phyloP scores from a whole-genome alignment of 2,797 vertebrate genomes.

The Coccyzus lansbergi region DNA sequence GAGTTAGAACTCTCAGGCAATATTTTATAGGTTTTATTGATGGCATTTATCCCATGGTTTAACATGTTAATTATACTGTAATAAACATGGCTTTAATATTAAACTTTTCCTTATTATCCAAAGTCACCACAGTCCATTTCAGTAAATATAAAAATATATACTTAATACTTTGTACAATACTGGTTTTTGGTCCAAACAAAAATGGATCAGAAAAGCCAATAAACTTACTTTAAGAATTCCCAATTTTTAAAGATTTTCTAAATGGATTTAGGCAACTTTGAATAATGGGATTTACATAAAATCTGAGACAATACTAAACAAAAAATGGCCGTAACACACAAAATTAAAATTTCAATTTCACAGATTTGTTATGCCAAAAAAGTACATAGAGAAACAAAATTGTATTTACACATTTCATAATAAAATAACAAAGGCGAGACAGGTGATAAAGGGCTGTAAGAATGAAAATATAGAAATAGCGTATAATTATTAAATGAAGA shows the following conservation, averaged over 20 bases:
- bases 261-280: conserved; percentile 99
- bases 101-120: conserved; percentile 99
- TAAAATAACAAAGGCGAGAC: conserved; percentile 92
- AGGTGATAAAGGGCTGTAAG: conserved; percentile 77
- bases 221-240: conserved; percentile 99
- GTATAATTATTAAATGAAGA: conserved; percentile 84
- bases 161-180: conserved; percentile 99
- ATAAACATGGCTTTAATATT: conserved; percentile 99
- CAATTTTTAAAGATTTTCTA: conserved; percentile 99
- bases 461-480: conserved; percentile 83
- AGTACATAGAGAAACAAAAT: conserved; percentile 84
- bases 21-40: conserved; percentile 95
- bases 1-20: conserved; percentile 62
- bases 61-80: conserved; percentile 99
- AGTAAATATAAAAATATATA: conserved; percentile 99
- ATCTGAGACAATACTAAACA: conserved; percentile 97
- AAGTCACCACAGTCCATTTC: conserved; percentile 99
- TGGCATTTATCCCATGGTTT: conserved; percentile 98
- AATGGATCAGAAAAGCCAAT: conserved; percentile 99
- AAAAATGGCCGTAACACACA: conserved; percentile 89
- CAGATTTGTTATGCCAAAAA: conserved; percentile 93
- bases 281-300: conserved; percentile 99
- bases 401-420: conserved; percentile 96
- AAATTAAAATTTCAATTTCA: conserved; percentile 93
- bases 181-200: conserved; percentile 99